Base-by-base conservation (phyloP, 2,113 vertebrate genomes). In the Picathartes gymnocephalus region DNA sequence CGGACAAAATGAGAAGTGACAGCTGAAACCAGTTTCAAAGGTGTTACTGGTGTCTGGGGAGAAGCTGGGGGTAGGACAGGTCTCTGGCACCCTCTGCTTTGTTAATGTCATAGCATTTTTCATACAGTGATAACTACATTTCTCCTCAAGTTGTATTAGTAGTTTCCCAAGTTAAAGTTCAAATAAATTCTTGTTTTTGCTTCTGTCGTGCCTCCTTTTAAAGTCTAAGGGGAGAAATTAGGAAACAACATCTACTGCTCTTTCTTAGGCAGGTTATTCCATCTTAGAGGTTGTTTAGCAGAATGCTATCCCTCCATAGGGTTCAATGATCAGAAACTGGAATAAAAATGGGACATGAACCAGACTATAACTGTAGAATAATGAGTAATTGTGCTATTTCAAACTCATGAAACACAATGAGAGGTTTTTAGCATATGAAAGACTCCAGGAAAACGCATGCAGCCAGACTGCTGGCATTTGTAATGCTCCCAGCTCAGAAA, bases 401-500 rank as follows among this genome's bases (percentile, higher is more conserved):
- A 78, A 93, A 86, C 47, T 30, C 82, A 35, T 40, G 72, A 53
- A 93, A 68, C 37, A 83, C 64, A 91, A 76, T 81, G 35, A 79
- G 66, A 80, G 10, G 1, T 22, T 68, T 96, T 95, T 96, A 94
- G 82, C 93, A 90, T 83, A 94, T 96, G 92, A 96, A 96, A 96
- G 85, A 15, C 77, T 85, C 73, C 45, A 40, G 84, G 54, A 91
- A 91, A 86, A 85, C 42, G 42, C 28, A 81, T 40, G 61, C 78
- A 94, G 91, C 61, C 74, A 89, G 81, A 22, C 81, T 92, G 66
- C 7, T 93, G 79, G 60, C 53, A 71, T 87, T 50, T 72, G 45
- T 62, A 57, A 14, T 14, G 57, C 56, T 84, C 72, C 53, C 78
- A 39, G 84, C 87, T 91, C 73, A 61, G 81, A 95, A 79, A 33